These are phyloP conservation scores for Leptinotarsa juncta DNA, from an alignment of 2,888 invertebrate genomes.

Conservation along the genomic window DNA sequence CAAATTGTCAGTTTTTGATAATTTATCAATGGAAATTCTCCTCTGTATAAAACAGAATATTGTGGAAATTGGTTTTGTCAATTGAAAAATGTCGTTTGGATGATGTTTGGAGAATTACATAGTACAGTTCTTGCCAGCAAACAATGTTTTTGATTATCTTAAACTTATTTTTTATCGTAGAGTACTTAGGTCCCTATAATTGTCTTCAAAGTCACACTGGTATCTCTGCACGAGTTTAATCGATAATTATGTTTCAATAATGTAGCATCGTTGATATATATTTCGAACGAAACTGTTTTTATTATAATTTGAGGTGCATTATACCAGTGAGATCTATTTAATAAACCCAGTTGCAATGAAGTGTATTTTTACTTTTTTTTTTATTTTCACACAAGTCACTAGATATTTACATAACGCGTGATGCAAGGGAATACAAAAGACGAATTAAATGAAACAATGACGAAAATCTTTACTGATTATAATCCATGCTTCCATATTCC, in stretches of 20 bases:
- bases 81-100: too few species aligned
- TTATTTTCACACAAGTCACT: slow-evolving; percentile 7
- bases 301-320: neutral
- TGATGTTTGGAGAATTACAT: neutral
- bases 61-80: too few species aligned
- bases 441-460: neutral
- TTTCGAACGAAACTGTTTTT: too few species aligned
- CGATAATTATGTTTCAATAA: too few species aligned
- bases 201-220: slow-evolving; percentile 60
- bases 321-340: neutral
- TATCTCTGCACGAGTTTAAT: slow-evolving; percentile 29
- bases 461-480: too few species aligned
- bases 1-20: neutral
- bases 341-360: neutral
- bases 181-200: slow-evolving; percentile 58
- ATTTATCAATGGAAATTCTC: too few species aligned
- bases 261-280: too few species aligned
- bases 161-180: slow-evolving; percentile 30
- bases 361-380: neutral
- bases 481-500: neutral
- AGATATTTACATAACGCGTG: slow-evolving; percentile 11
- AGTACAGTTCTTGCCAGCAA: neutral
- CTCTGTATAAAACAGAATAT: too few species aligned
- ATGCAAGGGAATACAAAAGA: neutral
- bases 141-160: slow-evolving; percentile 23